Evolutionary conservation across 2,113 vertebrate species (phyloP), one percentile per base, ranked within the genome.

Genomic region (Calyptomena viridis): DNA sequence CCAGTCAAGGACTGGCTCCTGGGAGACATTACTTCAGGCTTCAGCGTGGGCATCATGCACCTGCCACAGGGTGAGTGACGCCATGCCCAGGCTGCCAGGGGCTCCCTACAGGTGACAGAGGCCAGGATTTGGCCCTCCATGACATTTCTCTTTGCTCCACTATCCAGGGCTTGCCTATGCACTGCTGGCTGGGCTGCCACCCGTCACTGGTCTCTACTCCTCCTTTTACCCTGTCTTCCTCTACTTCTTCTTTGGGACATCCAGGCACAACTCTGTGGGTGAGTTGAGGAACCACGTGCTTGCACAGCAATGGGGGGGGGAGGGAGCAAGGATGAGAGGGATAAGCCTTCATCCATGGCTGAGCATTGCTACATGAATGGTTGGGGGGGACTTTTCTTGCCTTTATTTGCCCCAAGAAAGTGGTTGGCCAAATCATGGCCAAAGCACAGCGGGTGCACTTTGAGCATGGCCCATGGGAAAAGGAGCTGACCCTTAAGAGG

Each of bases 41-140:
- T 99, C 97, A 99, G 99, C 4, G 98, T 99, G 90, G 99, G 98
- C 90, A 99, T 99, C 97, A 99, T 99, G 98, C 99, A 99, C 95
- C 98, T 99, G 66, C 99, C 99, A 12, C 99, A 99, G 95, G 99
- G 99, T 99, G 97, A 98, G 97, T 5, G 10, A 40, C 18, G 19
- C 11, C 21, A 24, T 39, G 12, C 19, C 46, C 42, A n/a, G 50
- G 25, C 50, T 83, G 47, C 30, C 1, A 1, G 39, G 31, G 55
- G 6, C 7, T 71, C 30, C 49, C 53, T 3, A 1, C 8, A 22
- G 37, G 14, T 19, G 4, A 11, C 20, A 8, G 3, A 23, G 15
- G 14, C 15, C 25, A 14, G 18, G 49, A 16, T 3, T 62, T 8
- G 0, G 27, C 28, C 20, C 7, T 23, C 42, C 2, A 0, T 93